Evolutionary conservation across 2,113 vertebrate species (phyloP).

Genomic region (Trochalopteron elliotii): DNA sequence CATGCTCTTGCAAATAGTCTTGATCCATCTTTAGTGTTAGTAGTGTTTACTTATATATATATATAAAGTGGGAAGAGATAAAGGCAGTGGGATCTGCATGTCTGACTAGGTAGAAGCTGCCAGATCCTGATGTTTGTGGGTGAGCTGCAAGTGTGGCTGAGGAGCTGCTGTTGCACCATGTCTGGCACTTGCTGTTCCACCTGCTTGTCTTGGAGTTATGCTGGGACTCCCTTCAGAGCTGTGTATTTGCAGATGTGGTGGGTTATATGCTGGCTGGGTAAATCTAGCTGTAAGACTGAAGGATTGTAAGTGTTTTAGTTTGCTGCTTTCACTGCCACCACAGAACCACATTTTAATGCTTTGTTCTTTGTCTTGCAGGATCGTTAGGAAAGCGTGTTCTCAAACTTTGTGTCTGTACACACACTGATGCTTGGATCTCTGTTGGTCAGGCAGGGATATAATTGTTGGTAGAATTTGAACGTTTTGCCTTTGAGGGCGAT

Average conservation of each 20-base stretch:
- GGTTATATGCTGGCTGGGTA: background rate
- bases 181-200: background rate
- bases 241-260: background rate
- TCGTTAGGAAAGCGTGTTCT: background rate
- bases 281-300: background rate
- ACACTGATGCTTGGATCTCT: background rate
- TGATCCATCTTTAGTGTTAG: background rate
- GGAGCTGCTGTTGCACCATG: background rate
- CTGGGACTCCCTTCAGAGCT: background rate
- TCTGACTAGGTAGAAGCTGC: background rate
- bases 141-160: background rate
- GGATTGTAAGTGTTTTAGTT: background rate
- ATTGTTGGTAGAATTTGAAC: background rate
- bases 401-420: no score
- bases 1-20: background rate
- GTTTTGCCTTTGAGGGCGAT: background rate
- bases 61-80: background rate
- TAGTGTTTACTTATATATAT: background rate
- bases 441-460: background rate
- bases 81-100: background rate
- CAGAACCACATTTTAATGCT: background rate
- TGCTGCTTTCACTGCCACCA: background rate
- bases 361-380: background rate
- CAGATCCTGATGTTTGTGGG: background rate
- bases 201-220: background rate